Percentiles rank a stretch among this genome's conserved stretches.
Evolutionary conservation across 2,113 vertebrate genomes (phyloP).

Genomic region (Haemorhous mexicanus): DNA sequence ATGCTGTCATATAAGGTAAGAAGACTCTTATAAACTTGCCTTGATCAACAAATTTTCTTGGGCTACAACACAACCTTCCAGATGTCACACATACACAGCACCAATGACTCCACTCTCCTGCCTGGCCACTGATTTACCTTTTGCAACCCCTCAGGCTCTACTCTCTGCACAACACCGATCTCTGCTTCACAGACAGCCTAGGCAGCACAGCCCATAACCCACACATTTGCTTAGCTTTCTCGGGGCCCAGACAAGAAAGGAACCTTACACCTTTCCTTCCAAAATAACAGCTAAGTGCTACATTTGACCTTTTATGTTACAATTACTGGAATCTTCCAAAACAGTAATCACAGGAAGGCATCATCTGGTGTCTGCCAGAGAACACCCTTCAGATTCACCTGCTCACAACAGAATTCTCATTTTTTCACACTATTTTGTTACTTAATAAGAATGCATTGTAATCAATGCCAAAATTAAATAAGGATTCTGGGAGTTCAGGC

Average conservation of each 20-base stretch:
- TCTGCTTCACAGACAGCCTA: neutral
- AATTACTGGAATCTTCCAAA: neutral
- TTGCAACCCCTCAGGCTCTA: neutral
- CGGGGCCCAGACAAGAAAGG: neutral
- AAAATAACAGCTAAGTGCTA: neutral
- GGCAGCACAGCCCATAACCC: neutral
- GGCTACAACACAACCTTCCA: neutral
- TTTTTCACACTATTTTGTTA: neutral
- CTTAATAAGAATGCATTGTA: neutral
- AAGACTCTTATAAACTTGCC: neutral
- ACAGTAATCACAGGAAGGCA: neutral
- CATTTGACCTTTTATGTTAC: neutral
- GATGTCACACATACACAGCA: neutral
- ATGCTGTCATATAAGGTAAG: neutral
- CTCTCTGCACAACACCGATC: neutral
- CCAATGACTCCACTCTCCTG: neutral
- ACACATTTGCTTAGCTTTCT: neutral
- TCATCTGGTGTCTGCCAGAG: neutral
- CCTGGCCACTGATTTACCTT: neutral
- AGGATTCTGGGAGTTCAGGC: neutral
- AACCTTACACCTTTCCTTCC: neutral
- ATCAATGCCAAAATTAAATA: neutral
- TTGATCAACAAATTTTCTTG: neutral
- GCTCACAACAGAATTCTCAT: neutral
- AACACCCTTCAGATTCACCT: neutral